A percentile compares a stretch with the other conserved stretches of the same genome.
Evolutionary conservation across 1,140 invertebrate genomes (phyloP).

Genomic region (Lucilia sericata): DNA sequence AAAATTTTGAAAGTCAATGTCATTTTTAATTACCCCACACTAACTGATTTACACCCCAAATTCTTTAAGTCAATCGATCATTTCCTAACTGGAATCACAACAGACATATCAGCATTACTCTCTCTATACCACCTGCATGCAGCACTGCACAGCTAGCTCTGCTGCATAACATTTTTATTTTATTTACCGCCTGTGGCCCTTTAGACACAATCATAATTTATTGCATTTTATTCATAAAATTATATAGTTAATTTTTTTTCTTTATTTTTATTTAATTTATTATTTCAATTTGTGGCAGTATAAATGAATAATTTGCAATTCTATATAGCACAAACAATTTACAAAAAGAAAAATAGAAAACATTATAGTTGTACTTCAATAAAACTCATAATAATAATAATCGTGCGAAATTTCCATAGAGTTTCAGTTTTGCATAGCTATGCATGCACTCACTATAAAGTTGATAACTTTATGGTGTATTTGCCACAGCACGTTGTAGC

Average conservation of each 20-base stretch:
- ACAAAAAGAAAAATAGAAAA: not conserved
- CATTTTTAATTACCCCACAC: too few relatives aligned
- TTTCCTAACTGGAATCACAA: too few relatives aligned
- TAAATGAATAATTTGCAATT: not conserved
- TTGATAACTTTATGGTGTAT: not conserved
- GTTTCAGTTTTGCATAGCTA: not conserved
- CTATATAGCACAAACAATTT: not conserved
- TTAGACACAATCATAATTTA: not conserved
- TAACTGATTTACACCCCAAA: too few relatives aligned
- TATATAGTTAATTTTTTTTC: not conserved
- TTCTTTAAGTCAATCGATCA: too few relatives aligned
- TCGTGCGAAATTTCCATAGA: conserved; percentile 15
- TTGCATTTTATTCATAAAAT: not conserved
- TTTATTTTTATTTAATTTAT: conserved; percentile 9
- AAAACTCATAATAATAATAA: conserved; percentile 8
- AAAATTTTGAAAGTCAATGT: too few relatives aligned
- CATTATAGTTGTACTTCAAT: not conserved
- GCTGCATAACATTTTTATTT: not conserved
- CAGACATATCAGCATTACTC: too few relatives aligned
- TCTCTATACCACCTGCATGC: too few relatives aligned
- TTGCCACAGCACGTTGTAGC: conserved; percentile 6
- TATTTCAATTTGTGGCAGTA: not conserved
- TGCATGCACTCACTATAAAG: not conserved
- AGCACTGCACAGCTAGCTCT: too few relatives aligned
- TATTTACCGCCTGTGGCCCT: not conserved